Conservation (phyloP, 2,888 invertebrate genomes). For the Tanypteryx hageni region DNA sequence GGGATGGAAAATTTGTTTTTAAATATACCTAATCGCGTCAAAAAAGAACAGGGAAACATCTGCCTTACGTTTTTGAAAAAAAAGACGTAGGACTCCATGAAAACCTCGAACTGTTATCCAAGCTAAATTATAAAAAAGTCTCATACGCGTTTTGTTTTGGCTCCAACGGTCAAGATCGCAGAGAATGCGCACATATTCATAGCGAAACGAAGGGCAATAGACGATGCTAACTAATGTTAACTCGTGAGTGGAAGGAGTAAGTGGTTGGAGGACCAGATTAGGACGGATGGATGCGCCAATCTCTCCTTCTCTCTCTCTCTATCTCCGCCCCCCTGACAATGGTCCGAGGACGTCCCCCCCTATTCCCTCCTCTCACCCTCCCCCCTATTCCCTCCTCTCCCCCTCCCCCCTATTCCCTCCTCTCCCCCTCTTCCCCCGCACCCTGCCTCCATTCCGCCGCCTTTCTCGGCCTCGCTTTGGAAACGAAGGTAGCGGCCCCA, state of each 20-base stretch:
- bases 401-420: not conserved
- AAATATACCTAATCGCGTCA: too few relatives aligned
- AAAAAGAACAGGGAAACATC: too few relatives aligned
- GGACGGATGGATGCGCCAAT: slow-evolving; percentile 24
- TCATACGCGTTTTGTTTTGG: too few relatives aligned
- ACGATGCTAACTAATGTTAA: slow-evolving; percentile 59
- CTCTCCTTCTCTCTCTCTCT: not conserved
- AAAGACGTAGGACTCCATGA: too few relatives aligned
- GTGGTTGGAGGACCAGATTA: slow-evolving; percentile 67
- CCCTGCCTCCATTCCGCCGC: not conserved
- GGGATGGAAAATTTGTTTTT: too few relatives aligned
- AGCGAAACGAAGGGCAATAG: not conserved
- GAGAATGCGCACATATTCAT: not conserved
- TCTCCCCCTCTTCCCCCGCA: not conserved
- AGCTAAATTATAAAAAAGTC: too few relatives aligned
- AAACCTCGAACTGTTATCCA: too few relatives aligned
- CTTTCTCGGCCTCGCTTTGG: not conserved
- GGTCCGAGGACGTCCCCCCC: too few relatives aligned
- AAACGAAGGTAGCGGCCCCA: not conserved
- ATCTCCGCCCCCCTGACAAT: not conserved
- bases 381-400: not conserved
- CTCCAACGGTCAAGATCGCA: not conserved
- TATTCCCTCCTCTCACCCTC: not conserved
- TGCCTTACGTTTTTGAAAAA: too few relatives aligned
- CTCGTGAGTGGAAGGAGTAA: slow-evolving; percentile 70